phyloP scores from a whole-genome alignment of 2,113 vertebrate species.

The Thamnaconus septentrionalis region DNA sequence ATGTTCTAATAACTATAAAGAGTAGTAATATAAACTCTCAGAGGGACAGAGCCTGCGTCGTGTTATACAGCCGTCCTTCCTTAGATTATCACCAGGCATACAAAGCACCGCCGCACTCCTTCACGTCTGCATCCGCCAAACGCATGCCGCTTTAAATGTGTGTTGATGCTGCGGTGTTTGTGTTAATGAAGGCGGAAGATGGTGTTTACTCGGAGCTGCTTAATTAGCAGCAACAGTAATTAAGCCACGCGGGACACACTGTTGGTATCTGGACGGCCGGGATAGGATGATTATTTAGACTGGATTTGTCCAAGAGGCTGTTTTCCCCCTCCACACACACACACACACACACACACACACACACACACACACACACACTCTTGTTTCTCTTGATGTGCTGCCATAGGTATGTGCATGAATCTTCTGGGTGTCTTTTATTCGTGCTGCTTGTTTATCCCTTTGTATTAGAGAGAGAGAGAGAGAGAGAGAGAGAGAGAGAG shows the following conservation, averaged over 20 bases:
- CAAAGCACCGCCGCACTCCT: conserved; percentile 28
- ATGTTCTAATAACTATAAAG: conserved; percentile 2
- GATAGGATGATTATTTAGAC: conserved; percentile 71
- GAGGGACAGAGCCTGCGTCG: conserved; percentile 4
- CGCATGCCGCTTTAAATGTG: conserved; percentile 53
- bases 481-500: no score
- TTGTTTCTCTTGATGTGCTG: conserved; percentile 49
- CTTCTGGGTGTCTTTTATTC: conserved; percentile 16
- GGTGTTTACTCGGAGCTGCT: conserved; percentile 73
- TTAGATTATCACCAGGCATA: conserved; percentile 16
- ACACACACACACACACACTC: conserved; percentile 12
- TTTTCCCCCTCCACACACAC: conserved; percentile 33
- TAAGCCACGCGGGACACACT: conserved; percentile 71
- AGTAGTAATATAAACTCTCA: conserved; percentile 10
- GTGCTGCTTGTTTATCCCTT: conserved; percentile 34
- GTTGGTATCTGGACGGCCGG: conserved; percentile 68
- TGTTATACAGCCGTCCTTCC: conserved; percentile 20
- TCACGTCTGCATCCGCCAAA: conserved; percentile 39
- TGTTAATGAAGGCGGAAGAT: conserved; percentile 69
- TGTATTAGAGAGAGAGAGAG: no score
- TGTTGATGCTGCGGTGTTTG: conserved; percentile 67
- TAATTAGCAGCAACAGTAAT: conserved; percentile 77
- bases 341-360: conserved; percentile 23
- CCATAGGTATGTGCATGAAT: conserved; percentile 42
- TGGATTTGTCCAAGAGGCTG: conserved; percentile 68